Evolutionary conservation across 1,140 invertebrate species (phyloP).

Genomic region (Oncopodura yosiiana): DNA sequence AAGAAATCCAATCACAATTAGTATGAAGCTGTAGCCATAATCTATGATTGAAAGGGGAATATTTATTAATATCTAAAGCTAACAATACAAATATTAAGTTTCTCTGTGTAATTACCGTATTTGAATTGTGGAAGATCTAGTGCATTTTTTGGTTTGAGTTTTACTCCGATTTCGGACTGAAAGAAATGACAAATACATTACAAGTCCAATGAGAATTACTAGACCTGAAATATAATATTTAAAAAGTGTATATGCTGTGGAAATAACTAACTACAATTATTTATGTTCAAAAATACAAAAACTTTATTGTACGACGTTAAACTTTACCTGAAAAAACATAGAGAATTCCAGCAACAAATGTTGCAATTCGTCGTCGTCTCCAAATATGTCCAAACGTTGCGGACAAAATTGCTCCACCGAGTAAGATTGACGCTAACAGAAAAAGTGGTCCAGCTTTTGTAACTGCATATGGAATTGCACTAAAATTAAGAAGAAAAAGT

Average conservation of each 20-base stretch:
- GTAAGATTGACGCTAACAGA: constrained; percentile 49
- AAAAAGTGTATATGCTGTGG: neutral
- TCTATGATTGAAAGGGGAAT: neutral
- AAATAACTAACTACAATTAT: neutral
- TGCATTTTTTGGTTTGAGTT: constrained; percentile 64
- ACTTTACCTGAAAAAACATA: constrained; percentile 58
- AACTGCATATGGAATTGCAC: constrained; percentile 50
- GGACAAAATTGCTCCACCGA: constrained; percentile 53
- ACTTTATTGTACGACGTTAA: too few species aligned
- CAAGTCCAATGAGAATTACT: constrained; percentile 74
- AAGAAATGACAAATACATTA: constrained; percentile 88
- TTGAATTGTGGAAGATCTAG: constrained; percentile 66
- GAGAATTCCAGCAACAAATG: constrained; percentile 55
- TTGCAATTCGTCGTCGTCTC: constrained; percentile 48
- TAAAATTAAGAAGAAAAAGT: neutral
- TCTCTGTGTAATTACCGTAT: constrained; percentile 53
- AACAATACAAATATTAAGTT: neutral
- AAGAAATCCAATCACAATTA: constrained; percentile 74
- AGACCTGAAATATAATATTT: constrained; percentile 51
- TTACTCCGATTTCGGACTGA: constrained; percentile 77
- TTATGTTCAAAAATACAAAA: constrained; percentile 8
- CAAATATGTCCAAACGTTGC: constrained; percentile 52
- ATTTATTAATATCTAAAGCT: neutral
- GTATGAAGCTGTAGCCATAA: constrained; percentile 70
- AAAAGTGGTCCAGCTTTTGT: constrained; percentile 57